Evolutionary conservation across 2,888 invertebrate genomes (phyloP).

Genomic region (Baronia brevicornis): DNA sequence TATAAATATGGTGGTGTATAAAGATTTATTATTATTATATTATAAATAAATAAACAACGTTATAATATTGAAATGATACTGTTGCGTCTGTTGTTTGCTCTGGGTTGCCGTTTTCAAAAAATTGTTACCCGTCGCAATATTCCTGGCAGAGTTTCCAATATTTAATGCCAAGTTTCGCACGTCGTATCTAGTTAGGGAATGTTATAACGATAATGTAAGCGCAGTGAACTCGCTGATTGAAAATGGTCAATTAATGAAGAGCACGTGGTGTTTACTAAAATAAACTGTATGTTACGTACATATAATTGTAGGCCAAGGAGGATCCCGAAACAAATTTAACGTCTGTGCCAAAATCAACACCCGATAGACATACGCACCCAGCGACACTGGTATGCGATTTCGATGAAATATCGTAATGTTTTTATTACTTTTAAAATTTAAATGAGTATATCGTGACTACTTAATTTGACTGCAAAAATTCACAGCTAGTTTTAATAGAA

Average conservation of each 20-base stretch:
- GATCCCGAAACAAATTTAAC: slow-evolving; percentile 28
- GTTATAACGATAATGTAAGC: slow-evolving; percentile 17
- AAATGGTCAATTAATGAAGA: slow-evolving; percentile 24
- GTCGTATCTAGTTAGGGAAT: slow-evolving; percentile 22
- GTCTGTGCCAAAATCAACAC: slow-evolving; percentile 25
- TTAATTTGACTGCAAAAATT: too few relatives aligned
- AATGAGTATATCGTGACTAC: too few relatives aligned
- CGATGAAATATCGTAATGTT: too few relatives aligned
- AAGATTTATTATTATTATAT: too few relatives aligned
- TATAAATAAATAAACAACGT: too few relatives aligned
- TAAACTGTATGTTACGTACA: slow-evolving; percentile 23
- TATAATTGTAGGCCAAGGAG: slow-evolving; percentile 48
- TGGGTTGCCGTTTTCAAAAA: slow-evolving; percentile 15
- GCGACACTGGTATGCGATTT: slow-evolving; percentile 27
- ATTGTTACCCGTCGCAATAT: slow-evolving; percentile 18
- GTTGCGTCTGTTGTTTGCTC: slow-evolving; percentile 11
- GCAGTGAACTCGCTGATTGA: slow-evolving; percentile 23
- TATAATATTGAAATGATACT: too few relatives aligned
- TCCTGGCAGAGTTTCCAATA: slow-evolving; percentile 34
- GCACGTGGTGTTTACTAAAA: slow-evolving; percentile 30
- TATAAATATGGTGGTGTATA: too few relatives aligned
- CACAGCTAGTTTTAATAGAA: too few relatives aligned
- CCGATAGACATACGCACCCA: slow-evolving; percentile 19
- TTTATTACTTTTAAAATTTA: too few relatives aligned
- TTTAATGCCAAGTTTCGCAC: slow-evolving; percentile 44